Evolutionary conservation across 2,888 invertebrate genomes (phyloP), one percentile per base, ranked within the genome.

Genomic region (Drosophila eohydei): DNA sequence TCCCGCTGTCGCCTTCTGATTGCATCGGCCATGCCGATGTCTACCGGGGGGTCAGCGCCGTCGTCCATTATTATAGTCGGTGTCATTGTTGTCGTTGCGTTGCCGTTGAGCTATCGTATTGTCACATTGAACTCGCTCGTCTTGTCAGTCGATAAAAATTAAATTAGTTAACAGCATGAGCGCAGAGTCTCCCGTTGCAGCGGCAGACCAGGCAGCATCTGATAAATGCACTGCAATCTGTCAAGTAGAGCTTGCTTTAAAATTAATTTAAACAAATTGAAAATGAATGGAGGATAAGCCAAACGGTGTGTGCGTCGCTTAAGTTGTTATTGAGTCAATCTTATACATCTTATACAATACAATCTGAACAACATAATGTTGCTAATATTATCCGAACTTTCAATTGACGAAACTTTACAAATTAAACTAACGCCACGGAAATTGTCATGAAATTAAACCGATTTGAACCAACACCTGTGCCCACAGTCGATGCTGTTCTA

Each of bases 261-360:
- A 83, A 83, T 82, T 77, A 80, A 84, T 85, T 81, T 73, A 70
- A 83, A 83, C 79, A 83, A 82, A 83, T 83, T 74, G 83, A 81
- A 77, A 81, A 72, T 68, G 64, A 81, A 78, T 78, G 70, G 63
- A 48, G 51, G 57, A 60, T 50, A 51, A 50, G 64, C 59, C 44
- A 46, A n/a, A 44, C 21, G 44, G 46, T 48, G 63, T 71, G 66
- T 51, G 36, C 28, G 43, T 51, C 21, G 52, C 65, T 59, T 64
- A 51, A 59, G 56, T 30, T 61, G 34, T 30, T 60, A 30, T 70
- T 46, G 32, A 12, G 21, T 36, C 21, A 28, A 44, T 36, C 50
- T 12, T 50, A 26, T 14, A 8, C 2, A 4, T 34, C 34, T 28
- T 6, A 8, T 36, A 4, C 34, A 44, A 36, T 57, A 0, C 8